Conservation (phyloP, 2,113 vertebrate genomes). For the Oreochromis niloticus region DNA sequence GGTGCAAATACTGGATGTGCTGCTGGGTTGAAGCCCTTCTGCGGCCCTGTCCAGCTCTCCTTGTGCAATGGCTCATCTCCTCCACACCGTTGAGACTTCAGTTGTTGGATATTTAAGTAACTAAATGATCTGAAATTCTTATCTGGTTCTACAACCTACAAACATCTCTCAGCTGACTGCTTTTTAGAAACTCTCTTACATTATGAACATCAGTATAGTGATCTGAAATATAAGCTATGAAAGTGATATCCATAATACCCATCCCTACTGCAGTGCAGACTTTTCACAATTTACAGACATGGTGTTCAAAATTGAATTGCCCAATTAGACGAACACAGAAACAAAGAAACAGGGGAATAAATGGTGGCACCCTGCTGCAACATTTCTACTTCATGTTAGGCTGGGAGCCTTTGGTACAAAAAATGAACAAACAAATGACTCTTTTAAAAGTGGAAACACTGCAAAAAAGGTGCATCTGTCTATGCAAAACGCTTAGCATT, state of each 20-base stretch:
- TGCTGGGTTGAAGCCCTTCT: background rate
- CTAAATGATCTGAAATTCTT: background rate
- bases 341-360: background rate
- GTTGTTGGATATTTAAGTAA: background rate
- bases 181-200: background rate
- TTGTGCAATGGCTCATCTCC: background rate
- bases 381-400: background rate
- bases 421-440: background rate
- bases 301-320: background rate
- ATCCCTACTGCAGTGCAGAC: background rate
- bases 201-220: background rate
- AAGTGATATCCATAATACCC: background rate
- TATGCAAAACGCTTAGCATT: background rate
- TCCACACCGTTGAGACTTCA: background rate
- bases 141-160: background rate
- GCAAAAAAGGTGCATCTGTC: background rate
- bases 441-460: background rate
- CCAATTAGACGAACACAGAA: background rate
- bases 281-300: background rate
- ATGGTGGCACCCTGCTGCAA: background rate
- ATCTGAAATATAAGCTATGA: background rate
- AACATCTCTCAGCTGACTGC: background rate
- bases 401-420: background rate
- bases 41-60: background rate
- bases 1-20: background rate